Conservation (phyloP, 2,113 vertebrate species). For the Bagarius yarrelli region DNA sequence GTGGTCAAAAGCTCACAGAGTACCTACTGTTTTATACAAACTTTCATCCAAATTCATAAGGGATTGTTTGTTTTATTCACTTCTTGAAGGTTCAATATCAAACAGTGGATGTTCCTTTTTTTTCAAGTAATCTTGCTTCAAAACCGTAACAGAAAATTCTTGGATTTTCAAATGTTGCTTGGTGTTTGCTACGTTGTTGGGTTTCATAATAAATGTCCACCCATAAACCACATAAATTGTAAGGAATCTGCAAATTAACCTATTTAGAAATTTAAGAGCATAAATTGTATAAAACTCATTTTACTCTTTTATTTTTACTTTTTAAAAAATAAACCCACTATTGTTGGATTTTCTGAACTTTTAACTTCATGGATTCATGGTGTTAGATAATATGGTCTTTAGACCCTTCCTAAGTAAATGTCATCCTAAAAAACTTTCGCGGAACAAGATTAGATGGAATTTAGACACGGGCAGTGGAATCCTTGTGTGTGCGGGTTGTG, state of each 20-base stretch:
- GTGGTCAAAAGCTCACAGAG: constrained; percentile 18
- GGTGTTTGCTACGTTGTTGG: background rate
- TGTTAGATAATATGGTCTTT: background rate
- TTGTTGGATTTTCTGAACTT: background rate
- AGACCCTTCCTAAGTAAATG: background rate
- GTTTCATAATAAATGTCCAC: background rate
- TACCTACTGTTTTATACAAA: constrained; percentile 21
- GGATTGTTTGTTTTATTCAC: background rate
- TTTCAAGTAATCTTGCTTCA: background rate
- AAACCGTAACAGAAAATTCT: background rate
- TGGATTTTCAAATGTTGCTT: background rate
- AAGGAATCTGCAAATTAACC: no score
- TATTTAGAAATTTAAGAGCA: no score
- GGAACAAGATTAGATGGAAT: no score
- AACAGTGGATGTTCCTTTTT: background rate
- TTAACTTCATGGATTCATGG: background rate
- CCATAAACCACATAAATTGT: background rate
- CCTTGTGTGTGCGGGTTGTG: no score
- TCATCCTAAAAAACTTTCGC: no score
- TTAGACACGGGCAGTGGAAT: no score
- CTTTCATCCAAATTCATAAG: background rate
- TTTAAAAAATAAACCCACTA: no score
- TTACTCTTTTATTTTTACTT: no score
- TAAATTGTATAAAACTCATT: no score
- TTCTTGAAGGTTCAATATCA: background rate